Evolutionary conservation across 2,113 vertebrate genomes (phyloP), one percentile per base, ranked within the genome.

Genomic region (Barnardius zonarius): DNA sequence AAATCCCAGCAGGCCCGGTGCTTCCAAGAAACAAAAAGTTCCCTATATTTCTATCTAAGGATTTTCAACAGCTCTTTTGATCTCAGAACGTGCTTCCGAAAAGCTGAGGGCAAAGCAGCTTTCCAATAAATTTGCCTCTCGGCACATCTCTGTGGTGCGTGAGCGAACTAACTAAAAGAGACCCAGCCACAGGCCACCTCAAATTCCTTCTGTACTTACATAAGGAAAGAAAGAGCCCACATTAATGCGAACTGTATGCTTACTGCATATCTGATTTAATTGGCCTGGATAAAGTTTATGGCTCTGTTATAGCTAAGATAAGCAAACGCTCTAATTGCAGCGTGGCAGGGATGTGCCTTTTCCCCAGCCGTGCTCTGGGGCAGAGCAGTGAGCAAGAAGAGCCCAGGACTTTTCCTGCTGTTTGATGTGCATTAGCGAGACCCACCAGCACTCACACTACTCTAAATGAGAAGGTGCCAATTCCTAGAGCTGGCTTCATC

Each of bases 241-340:
- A 14, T 16, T 30, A 30, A 77, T 2, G n/a, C 63, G 48, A 90
- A 15, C 19, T 23, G 8, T 3, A 6, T 31, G 52, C 61, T 73
- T 67, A 72, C 76, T 48, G 68, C 70, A 6, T 23, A 85, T 66
- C 90, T 51, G 72, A 43, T 43, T 67, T 75, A 79, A 86, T 8
- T 39, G 66, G 37, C 61, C 64, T 23, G 89, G 92, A 77, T 46
- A 30, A 51, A 35, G 30, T 44, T n/a, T 35, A 67, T 28, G 73
- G 90, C 63, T 91, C 78, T 43, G 39, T 22, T 80, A 20, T n/a
- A 81, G 66, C 46, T 33, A 17, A 73, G 95, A 93, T 52, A 83
- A 83, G 73, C 52, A 39, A 85, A 25, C 2, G 66, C 75, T 72
- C 52, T 81, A 51, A 78, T 28, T 84, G 92, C 90, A 73, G 85